Evolutionary conservation across 2,888 invertebrate species (phyloP).

Genomic region (Coenonympha arcania): DNA sequence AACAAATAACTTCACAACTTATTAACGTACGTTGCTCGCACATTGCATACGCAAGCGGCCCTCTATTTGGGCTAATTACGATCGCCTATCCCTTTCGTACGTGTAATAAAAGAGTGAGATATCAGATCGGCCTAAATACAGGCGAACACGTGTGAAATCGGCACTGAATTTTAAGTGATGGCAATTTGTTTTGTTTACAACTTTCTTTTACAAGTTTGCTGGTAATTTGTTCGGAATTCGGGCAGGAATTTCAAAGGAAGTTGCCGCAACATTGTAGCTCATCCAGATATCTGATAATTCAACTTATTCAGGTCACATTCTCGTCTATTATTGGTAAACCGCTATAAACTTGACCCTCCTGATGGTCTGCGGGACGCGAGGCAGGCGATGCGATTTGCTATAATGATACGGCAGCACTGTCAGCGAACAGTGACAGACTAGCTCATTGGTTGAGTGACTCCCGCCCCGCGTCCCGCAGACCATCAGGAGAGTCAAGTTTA

Average conservation of each 20-base stretch:
- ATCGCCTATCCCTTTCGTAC: conserved; percentile 9
- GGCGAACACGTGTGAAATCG: conserved; percentile 13
- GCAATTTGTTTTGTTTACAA: conserved; percentile 16
- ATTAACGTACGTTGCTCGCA: conserved; percentile 8
- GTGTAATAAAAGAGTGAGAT: conserved; percentile 13
- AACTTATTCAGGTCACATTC: too few relatives aligned
- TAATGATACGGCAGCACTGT: too few relatives aligned
- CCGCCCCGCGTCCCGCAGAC: too few relatives aligned
- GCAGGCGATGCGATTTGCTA: too few relatives aligned
- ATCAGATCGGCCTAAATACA: conserved; percentile 17
- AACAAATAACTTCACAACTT: conserved; percentile 14
- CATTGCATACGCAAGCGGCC: neutral
- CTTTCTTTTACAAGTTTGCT: conserved; percentile 18
- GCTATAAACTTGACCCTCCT: too few relatives aligned
- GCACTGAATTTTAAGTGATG: conserved; percentile 15
- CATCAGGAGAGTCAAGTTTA: too few relatives aligned
- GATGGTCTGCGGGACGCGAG: too few relatives aligned
- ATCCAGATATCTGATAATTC: too few relatives aligned
- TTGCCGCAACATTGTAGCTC: too few relatives aligned
- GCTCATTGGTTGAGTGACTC: too few relatives aligned
- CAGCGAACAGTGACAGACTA: too few relatives aligned
- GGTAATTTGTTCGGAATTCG: conserved; percentile 6
- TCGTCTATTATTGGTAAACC: too few relatives aligned
- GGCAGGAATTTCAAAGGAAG: neutral
- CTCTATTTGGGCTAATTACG: conserved; percentile 21